A percentile compares a stretch with the other conserved stretches of the same genome.
phyloP scores from a whole-genome alignment of 1,140 invertebrate species.

The Brachionus rotundiformis region DNA sequence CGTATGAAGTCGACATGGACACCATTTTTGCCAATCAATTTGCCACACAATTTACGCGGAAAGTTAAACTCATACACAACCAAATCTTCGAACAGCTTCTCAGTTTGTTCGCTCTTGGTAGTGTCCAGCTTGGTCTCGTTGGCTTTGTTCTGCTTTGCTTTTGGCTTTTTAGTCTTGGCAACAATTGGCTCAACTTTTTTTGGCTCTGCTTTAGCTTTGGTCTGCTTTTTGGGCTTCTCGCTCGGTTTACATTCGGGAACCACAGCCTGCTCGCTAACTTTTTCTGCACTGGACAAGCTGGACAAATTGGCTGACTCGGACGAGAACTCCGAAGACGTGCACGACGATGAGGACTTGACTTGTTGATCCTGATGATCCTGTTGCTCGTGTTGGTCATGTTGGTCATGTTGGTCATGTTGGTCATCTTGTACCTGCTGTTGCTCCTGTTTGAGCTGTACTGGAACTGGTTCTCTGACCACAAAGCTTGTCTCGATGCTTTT shows the following conservation, averaged over 20 bases:
- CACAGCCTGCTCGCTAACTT: not conserved
- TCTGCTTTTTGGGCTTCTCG: not conserved
- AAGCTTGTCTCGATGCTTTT: not conserved
- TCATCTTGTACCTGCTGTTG: no score
- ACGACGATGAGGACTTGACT: not conserved
- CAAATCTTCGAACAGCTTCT: slow-evolving; percentile 36
- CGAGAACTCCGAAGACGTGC: not conserved
- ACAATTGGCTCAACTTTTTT: not conserved
- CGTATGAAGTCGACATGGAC: slow-evolving; percentile 79
- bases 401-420: no score
- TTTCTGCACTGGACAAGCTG: not conserved
- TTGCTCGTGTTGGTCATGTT: no score
- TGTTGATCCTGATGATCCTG: no score
- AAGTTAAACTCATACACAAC: slow-evolving; percentile 76
- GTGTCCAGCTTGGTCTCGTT: not conserved
- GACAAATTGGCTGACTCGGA: not conserved
- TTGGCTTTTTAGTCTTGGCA: not conserved
- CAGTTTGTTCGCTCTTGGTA: not conserved
- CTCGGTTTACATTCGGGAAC: no score
- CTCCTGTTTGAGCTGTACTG: no score
- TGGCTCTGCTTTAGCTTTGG: not conserved
- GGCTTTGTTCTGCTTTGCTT: not conserved
- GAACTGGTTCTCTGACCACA: not conserved
- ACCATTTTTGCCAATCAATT: slow-evolving; percentile 81
- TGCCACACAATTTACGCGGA: slow-evolving; percentile 75